Percentiles rank a stretch among this genome's conserved stretches.
These are phyloP conservation scores for Cryptus viduatorius DNA, from an alignment of 2,888 invertebrate genomes.

Conservation along the genomic window DNA sequence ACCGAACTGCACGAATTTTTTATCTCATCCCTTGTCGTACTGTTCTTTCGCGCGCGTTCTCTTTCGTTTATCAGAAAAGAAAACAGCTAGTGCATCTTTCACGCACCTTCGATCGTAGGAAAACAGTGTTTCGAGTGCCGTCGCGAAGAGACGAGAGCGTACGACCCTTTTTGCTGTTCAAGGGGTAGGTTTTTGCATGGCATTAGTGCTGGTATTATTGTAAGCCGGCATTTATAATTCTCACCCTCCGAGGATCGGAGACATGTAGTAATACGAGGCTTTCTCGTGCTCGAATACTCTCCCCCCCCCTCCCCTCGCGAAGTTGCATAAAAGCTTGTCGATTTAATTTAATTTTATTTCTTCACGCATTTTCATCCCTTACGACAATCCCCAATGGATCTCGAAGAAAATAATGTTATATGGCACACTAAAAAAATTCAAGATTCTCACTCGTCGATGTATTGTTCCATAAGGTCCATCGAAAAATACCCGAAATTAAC, in stretches of 20 bases:
- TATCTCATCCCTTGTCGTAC: not conserved
- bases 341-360: constrained; percentile 78
- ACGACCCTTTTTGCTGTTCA: constrained; percentile 46
- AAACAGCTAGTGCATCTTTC: constrained; percentile 64
- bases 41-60: not conserved
- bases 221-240: constrained; percentile 82
- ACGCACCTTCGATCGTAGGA: constrained; percentile 45
- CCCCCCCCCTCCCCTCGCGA: constrained; percentile 53
- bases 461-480: not conserved
- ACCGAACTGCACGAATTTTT: constrained; percentile 10
- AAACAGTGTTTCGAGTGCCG: constrained; percentile 48
- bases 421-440: not conserved
- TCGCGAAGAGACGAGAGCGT: constrained; percentile 27
- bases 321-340: constrained; percentile 70
- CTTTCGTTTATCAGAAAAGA: constrained; percentile 59
- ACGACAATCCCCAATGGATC: not conserved
- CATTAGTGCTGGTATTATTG: constrained; percentile 82
- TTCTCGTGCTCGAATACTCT: constrained; percentile 40
- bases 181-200: constrained; percentile 77
- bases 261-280: constrained; percentile 29
- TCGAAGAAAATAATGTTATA: not conserved
- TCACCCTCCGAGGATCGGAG: constrained; percentile 70
- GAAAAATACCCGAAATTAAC: not conserved
- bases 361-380: constrained; percentile 50
- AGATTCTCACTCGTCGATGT: not conserved